Evolutionary conservation across 1,140 invertebrate species (phyloP), one percentile per base, ranked within the genome.

Genomic region (Philopotamus ludificatus): DNA sequence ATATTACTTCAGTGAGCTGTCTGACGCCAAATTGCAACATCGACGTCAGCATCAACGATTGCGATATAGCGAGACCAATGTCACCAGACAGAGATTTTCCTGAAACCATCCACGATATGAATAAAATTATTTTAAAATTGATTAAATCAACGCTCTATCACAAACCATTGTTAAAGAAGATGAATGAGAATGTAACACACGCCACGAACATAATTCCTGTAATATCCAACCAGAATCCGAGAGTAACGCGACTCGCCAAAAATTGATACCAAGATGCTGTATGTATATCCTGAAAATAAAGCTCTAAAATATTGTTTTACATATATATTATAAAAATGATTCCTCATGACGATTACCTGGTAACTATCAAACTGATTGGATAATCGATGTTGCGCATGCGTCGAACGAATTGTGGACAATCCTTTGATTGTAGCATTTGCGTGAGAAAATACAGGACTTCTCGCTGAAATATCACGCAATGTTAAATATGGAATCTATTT

Each of bases 21-120:
- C 89, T 79, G 58, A 93, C 86, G 2, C 88, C 88, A 77, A 88
- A 86, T 73, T 92, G 89, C 45, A 92, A 81, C 84, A 90, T 87
- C 4, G 88, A 89, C 53, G 87, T 89, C 10, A 94, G 75, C 41
- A 85, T 83, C 72, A 90, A 80, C 10, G 86, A 85, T 71, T 89
- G 89, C 1, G 87, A 87, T 53, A 91, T 84, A 12, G 86, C 86
- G 62, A 92, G 70, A n/a, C 89, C 89, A 39, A 89, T 86, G 61
- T 85, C 79, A 8, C 77, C 77, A 41, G 68, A 67, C 16, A 66
- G 50, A 3, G 39, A 57, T 2, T 55, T 63, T 10, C 60, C 68
- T 70, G 26, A 25, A n/a, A n/a, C n/a, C 21, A 54, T 9, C 9
- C 25, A 21, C 25, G 8, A 49, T 8, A 49, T 49, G 7, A 49